Base-by-base conservation (phyloP, 2,797 vertebrate species). In the Lemur catta region DNA sequence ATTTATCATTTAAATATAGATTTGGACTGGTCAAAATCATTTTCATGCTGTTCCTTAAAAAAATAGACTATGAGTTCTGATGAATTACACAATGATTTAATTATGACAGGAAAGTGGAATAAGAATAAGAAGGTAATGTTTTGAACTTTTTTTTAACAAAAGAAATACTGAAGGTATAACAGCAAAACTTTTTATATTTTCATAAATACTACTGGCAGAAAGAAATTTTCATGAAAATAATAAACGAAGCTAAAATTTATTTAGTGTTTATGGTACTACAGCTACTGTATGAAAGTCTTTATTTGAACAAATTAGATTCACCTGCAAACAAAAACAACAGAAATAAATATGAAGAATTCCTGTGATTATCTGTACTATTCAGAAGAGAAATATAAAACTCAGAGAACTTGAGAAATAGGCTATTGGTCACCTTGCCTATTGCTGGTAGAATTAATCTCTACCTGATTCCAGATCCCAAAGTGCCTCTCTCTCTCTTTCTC, bases 1-100 rank as follows among this genome's bases (percentile, higher is more conserved):
- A 80, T 3, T 30, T 94, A 81, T 75, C 93, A 84, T 65, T 90
- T 79, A 92, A 88, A 48, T 80, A 57, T 52, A 79, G 20, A 84
- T 46, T 59, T 94, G 11, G 13, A 46, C 41, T 24, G 18, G 7
- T 50, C 28, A 95, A 82, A 75, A 81, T 74, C 93, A 88, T 12
- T 75, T 63, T 2, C 8, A 46, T 80, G 1, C 6, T 86, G 80
- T 88, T 92, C 12, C 18, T 87, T 48, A 30, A 67, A 41, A 86
- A 86, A 48, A 13, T 46, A 61, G 35, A 65, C 1, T 14, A 6
- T 38, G 17, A 80, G 7, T 95, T 90, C 9, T 90, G 7, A 1
- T 84, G n/a, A 35, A 30, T 48, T 43, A 17, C 12, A 57, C 4
- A 59, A 2, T 43, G 0, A 4, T 84, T 93, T 91, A 52, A 57